Evolutionary conservation across 2,888 invertebrate genomes (phyloP), one percentile per base, ranked within the genome.

Genomic region (Orthosia gothica): DNA sequence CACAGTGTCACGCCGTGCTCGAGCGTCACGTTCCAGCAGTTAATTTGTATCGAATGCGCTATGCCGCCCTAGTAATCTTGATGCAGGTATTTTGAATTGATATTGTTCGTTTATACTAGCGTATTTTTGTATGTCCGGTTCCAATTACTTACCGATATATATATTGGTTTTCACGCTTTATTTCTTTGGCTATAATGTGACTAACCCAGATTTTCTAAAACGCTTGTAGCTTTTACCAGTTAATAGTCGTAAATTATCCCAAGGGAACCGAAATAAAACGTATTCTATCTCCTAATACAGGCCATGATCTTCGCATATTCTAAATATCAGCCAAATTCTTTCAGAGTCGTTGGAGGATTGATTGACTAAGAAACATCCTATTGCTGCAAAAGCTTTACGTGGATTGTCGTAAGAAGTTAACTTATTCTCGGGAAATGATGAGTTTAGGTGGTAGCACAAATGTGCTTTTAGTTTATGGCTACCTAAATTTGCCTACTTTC

Each of bases 1-100:
- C 82, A 79, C 80, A 83, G 76, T 82, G 85, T 87, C 90, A 89
- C 87, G 90, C 85, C 74, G 67, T 45, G 79, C 87, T 85, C 84
- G 85, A 81, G 50, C 74, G 70, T 80, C 78, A 78, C 80, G 78
- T 67, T 67, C 55, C 16, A 20, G 58, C 62, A 52, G 66, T 79
- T 74, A 69, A 82, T 77, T 81, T 83, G 81, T 86, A 70, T 67
- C 52, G 62, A 76, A 77, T 74, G 62, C 61, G 32, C 58, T 70
- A 52, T 49, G n/a, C 50, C 40, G 40, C 64, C 32, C 40, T 63
- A 12, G 9, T 69, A 67, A 79, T 70, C 66, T 57, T 47, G 63
- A 70, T 67, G 40, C 40, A 67, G 59, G 26, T 67, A 83, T 70
- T 79, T 13, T 64, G 40, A 70, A 81, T 18, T 47, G 47, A 47